Evolutionary conservation across 2,888 invertebrate genomes (phyloP), one percentile per base, ranked within the genome.

Genomic region (Phaonia tiefii): DNA sequence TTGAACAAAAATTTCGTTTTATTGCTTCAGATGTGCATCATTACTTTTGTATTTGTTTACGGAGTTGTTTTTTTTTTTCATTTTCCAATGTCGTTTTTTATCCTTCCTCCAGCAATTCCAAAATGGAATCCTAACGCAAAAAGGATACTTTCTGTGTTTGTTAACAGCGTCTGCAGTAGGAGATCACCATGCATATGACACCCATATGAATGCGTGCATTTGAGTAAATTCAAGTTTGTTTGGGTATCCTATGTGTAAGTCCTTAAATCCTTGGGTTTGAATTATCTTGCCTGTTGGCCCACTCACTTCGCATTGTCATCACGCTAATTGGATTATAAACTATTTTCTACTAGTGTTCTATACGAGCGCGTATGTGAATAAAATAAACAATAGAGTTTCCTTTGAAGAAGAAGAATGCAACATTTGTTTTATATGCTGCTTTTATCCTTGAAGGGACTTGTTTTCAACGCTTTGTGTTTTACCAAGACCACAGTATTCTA

Each of bases 271-370:
- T 3, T 49, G 22, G 3, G 17, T 60, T 20, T 51, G 44, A 74
- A 65, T 71, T 49, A 37, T 65, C 72, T 79, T 75, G 60, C 58
- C 65, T 60, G 60, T 54, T 65, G n/a, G 20, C 3, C 17, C 51
- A 75, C 11, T 25, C 54, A 13, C 1, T n/a, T 22, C 63, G 70
- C 54, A 54, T 8, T 25, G 13, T 31, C 31, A 44, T 46, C 15
- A 66, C 70, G 31, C 65, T 70, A 77, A 80, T 80, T 77, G 76
- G 70, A 80, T 80, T 80, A 77, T 51, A 80, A 80, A 80, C 75
- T 80, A 63, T 75, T 72, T 54, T 54, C 44, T 42, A 49, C 60
- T 54, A 22, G 10, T 13, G 10, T 25, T 10, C 22, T 25, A 54
- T 54, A 3, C 54, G 10, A 54, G 10, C 2, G 20, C 17, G 25